Percentiles rank a stretch among this genome's conserved stretches.
Evolutionary conservation across 2,113 vertebrate species (phyloP).

Genomic region (Cottus gobio): DNA sequence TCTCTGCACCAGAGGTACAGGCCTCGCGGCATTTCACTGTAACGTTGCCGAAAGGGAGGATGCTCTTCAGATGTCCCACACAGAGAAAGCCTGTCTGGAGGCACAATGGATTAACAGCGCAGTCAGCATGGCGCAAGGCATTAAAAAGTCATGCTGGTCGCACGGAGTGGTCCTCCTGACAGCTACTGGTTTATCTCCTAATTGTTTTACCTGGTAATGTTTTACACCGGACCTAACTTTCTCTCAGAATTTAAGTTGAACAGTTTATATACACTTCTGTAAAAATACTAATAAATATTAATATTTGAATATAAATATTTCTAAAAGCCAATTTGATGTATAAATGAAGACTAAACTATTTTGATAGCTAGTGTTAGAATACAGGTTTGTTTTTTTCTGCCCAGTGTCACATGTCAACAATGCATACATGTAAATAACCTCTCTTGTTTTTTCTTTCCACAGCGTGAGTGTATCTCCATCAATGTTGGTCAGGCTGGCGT

Average conservation of each 20-base stretch:
- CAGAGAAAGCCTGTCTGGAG: conserved; percentile 26
- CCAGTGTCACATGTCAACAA: background rate
- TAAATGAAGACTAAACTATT: background rate
- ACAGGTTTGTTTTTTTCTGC: background rate
- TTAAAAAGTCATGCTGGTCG: conserved; percentile 63
- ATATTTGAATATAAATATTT: background rate
- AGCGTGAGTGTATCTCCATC: conserved; percentile 82
- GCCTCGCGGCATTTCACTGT: background rate
- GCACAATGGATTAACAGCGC: conserved; percentile 20
- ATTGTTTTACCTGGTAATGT: background rate
- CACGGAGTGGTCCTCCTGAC: background rate
- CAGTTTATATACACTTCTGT: background rate
- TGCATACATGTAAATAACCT: background rate
- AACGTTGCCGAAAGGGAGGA: background rate
- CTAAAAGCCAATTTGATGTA: background rate
- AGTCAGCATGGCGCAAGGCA: conserved; percentile 36
- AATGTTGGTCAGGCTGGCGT: conserved; percentile 81
- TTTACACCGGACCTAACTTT: rapidly evolving
- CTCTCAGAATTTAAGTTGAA: background rate
- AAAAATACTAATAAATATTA: background rate
- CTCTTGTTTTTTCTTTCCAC: background rate
- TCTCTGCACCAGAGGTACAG: background rate
- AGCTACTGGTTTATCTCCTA: background rate
- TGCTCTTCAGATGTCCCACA: conserved; percentile 10
- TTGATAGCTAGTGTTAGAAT: background rate